phyloP scores from a whole-genome alignment of 2,888 invertebrate genomes.

The Chirona hameri region DNA sequence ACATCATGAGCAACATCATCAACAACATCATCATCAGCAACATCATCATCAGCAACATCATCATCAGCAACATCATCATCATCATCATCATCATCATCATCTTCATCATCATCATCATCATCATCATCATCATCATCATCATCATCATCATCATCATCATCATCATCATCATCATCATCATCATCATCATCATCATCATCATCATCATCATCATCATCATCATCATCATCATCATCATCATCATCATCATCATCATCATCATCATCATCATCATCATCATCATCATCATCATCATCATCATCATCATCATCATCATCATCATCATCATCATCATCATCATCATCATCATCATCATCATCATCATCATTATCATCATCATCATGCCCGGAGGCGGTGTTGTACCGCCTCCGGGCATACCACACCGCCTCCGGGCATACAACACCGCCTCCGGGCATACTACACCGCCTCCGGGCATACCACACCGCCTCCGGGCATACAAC shows the following conservation, averaged over 20 bases:
- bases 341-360: neutral
- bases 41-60: too few relatives aligned
- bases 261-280: neutral
- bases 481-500: too few relatives aligned
- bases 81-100: conserved; percentile 22
- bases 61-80: too few relatives aligned
- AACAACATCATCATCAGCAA: too few relatives aligned
- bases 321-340: neutral
- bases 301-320: neutral
- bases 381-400: neutral
- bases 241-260: neutral
- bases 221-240: neutral
- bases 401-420: too few relatives aligned
- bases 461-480: too few relatives aligned
- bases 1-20: too few relatives aligned
- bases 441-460: too few relatives aligned
- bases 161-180: neutral
- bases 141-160: conserved; percentile 7
- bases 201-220: neutral
- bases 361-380: neutral
- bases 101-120: conserved; percentile 10
- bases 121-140: conserved; percentile 22
- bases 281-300: neutral
- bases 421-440: too few relatives aligned
- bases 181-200: neutral